These are phyloP conservation scores for Julus scanicus DNA, from an alignment of 2,888 invertebrate genomes.

Conservation along the genomic window DNA sequence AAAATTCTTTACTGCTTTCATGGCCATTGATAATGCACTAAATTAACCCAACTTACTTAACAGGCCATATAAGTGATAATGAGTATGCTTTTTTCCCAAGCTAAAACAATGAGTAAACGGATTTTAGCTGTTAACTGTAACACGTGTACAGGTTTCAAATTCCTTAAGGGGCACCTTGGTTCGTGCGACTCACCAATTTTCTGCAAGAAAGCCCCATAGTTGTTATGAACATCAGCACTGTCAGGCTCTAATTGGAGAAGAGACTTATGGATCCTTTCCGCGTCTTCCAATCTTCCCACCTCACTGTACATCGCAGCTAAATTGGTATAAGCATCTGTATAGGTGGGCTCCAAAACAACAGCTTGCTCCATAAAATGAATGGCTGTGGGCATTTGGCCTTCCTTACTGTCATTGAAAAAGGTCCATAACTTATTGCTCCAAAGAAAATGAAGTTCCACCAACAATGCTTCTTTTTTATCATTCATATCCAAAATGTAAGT, in stretches of 20 bases:
- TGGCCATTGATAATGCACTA: too few relatives aligned
- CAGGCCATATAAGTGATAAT: neutral
- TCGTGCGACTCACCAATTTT: slow-evolving; percentile 62
- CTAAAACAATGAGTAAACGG: neutral
- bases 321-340: slow-evolving; percentile 61
- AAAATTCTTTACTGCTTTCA: too few relatives aligned
- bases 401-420: slow-evolving; percentile 59
- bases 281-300: slow-evolving; percentile 60
- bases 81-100: neutral
- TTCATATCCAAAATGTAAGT: neutral
- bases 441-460: neutral
- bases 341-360: slow-evolving; percentile 61
- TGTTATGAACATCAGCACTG: slow-evolving; percentile 63
- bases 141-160: neutral
- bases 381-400: slow-evolving; percentile 59
- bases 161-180: neutral
- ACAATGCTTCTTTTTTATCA: neutral
- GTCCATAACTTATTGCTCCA: neutral
- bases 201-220: slow-evolving; percentile 64
- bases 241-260: slow-evolving; percentile 61
- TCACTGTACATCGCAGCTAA: slow-evolving; percentile 61
- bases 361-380: slow-evolving; percentile 60
- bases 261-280: slow-evolving; percentile 60
- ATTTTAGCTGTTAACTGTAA: neutral
- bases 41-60: too few relatives aligned